Evolutionary conservation across 2,888 invertebrate species (phyloP).

Genomic region (Nemapogon koenigi): DNA sequence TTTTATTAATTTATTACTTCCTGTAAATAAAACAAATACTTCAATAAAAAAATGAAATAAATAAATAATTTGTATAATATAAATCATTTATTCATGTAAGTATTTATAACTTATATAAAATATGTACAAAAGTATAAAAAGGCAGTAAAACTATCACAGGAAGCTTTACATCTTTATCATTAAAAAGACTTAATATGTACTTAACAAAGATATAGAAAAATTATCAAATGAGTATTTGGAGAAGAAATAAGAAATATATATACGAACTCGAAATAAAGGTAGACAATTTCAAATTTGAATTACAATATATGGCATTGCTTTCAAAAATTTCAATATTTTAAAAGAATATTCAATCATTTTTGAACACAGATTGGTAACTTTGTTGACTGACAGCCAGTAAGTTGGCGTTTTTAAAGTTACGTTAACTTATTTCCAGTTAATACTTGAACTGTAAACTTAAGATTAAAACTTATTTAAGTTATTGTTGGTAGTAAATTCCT

Average conservation of each 20-base stretch:
- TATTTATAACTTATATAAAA: constrained; percentile 4
- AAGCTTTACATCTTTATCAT: constrained; percentile 4
- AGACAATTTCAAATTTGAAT: too few species aligned
- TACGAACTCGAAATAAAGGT: too few species aligned
- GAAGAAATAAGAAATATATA: too few species aligned
- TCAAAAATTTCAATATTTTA: too few species aligned
- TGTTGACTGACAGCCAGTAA: constrained; percentile 5
- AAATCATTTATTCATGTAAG: constrained; percentile 1
- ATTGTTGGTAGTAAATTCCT: constrained; percentile 66
- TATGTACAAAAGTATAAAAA: constrained; percentile 9
- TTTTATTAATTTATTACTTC: not conserved
- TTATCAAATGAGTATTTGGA: too few species aligned
- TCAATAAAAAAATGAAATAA: too few species aligned
- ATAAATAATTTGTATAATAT: too few species aligned
- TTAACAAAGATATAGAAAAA: too few species aligned
- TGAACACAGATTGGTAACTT: constrained; percentile 8
- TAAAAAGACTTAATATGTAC: not conserved
- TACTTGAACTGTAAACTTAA: not conserved
- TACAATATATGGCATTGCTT: too few species aligned
- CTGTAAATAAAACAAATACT: not conserved
- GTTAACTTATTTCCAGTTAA: not conserved
- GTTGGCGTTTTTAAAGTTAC: too few species aligned
- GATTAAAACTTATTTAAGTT: constrained; percentile 18
- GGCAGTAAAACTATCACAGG: constrained; percentile 7
- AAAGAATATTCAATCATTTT: too few species aligned